Evolutionary conservation across 2,113 vertebrate genomes (phyloP).

Genomic region (Chlamydotis undulata): DNA sequence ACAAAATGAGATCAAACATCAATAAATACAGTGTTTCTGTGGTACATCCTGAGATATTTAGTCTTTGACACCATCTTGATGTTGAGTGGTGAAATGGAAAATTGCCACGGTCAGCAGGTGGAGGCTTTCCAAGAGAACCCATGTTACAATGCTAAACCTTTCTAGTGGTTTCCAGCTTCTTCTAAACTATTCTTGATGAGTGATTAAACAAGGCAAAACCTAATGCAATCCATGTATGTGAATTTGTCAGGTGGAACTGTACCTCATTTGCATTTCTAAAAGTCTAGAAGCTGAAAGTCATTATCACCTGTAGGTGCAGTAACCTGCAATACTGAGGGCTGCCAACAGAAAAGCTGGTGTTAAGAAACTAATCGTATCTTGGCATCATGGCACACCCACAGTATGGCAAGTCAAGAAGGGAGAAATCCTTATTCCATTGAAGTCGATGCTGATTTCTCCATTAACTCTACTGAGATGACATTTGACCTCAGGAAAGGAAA

Average conservation of each 20-base stretch:
- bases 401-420: neutral
- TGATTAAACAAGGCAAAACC: neutral
- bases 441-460: neutral
- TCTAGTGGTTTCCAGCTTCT: neutral
- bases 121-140: neutral
- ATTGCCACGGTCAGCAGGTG: neutral
- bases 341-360: neutral
- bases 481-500: neutral
- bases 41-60: neutral
- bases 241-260: neutral
- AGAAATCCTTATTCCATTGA: neutral
- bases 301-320: neutral
- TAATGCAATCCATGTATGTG: neutral
- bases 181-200: neutral
- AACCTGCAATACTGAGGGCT: neutral
- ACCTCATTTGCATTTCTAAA: neutral
- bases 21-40: neutral
- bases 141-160: neutral
- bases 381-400: neutral
- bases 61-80: neutral
- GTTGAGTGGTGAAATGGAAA: neutral
- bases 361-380: neutral
- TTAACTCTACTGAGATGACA: neutral
- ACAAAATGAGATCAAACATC: neutral
- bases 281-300: neutral